Evolutionary conservation across 2,113 vertebrate genomes (phyloP).

Genomic region (Passer montanus): DNA sequence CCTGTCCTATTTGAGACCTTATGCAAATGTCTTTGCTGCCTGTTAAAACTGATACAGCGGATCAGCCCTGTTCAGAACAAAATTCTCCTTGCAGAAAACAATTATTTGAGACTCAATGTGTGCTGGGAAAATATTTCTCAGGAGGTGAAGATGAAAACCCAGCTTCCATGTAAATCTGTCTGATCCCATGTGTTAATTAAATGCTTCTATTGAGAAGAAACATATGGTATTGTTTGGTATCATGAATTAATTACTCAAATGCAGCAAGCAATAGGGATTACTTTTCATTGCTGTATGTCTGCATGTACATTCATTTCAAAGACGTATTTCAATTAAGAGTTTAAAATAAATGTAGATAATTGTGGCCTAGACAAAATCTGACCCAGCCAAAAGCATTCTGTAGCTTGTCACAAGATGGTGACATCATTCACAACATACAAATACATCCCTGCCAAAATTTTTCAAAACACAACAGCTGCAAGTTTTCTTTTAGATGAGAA

Average conservation of each 20-base stretch:
- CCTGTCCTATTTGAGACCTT: not conserved
- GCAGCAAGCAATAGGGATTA: not conserved
- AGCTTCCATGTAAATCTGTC: not conserved
- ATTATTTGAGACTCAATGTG: not conserved
- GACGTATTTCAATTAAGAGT: not conserved
- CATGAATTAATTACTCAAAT: not conserved
- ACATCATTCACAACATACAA: constrained; percentile 44
- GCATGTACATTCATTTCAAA: not conserved
- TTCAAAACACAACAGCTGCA: constrained; percentile 50
- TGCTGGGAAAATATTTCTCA: not conserved
- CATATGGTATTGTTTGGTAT: not conserved
- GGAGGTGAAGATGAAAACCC: not conserved
- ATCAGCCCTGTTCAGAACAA: not conserved
- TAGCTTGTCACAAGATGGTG: constrained; percentile 60
- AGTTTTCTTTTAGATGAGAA: constrained; percentile 29
- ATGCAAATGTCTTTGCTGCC: not conserved
- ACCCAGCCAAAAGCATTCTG: constrained; percentile 23
- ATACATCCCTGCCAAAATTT: constrained; percentile 22
- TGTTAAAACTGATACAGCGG: not conserved
- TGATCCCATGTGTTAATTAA: not conserved
- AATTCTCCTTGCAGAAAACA: not conserved
- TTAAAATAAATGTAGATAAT: constrained; percentile 12
- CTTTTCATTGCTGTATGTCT: not conserved
- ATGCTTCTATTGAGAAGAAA: not conserved
- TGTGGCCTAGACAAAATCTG: not conserved